A percentile compares a stretch with the other conserved stretches of the same genome.
Conservation (phyloP, 92 coral and sea anemone genomes). For the Bergia sp. region DNA sequence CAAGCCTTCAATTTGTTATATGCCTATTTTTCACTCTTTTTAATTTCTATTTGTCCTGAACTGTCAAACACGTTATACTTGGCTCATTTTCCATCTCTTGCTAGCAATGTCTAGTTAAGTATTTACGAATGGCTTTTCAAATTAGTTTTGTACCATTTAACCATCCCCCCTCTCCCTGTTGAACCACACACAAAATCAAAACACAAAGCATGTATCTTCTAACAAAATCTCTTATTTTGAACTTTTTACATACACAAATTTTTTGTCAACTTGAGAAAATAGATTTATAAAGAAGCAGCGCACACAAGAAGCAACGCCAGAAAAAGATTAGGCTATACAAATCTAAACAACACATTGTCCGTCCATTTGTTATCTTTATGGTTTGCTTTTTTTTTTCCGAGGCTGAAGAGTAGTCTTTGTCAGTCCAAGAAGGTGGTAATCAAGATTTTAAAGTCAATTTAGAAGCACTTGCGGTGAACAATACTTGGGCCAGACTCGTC, state of each 20-base stretch:
- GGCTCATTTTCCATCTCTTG: no score
- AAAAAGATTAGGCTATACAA: slow-evolving; percentile 40
- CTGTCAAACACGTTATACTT: no score
- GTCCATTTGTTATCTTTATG: slow-evolving; percentile 22
- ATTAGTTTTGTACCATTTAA: no score
- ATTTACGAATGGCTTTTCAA: no score
- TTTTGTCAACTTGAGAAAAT: slow-evolving; percentile 44
- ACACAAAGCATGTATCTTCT: slow-evolving; percentile 4
- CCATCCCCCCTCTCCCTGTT: no score
- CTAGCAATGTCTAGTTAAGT: no score
- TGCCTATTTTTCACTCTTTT: no score
- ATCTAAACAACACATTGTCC: slow-evolving; percentile 17
- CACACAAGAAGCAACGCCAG: slow-evolving; percentile 24
- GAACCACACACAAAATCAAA: neutral
- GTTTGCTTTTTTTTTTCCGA: slow-evolving; percentile 6
- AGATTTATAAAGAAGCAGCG: slow-evolving; percentile 43
- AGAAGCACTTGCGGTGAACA: slow-evolving; percentile 99
- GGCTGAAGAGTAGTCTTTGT: slow-evolving; percentile 38
- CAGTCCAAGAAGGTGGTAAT: slow-evolving; percentile 18
- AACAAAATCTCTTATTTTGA: slow-evolving; percentile 32
- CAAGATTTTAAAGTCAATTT: slow-evolving; percentile 52
- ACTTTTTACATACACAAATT: slow-evolving; percentile 45
- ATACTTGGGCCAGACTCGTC: slow-evolving; percentile 99
- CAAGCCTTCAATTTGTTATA: no score
- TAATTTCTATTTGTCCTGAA: no score